phyloP scores from a whole-genome alignment of 2,888 invertebrate genomes.

The Theodoxus fluviatilis region DNA sequence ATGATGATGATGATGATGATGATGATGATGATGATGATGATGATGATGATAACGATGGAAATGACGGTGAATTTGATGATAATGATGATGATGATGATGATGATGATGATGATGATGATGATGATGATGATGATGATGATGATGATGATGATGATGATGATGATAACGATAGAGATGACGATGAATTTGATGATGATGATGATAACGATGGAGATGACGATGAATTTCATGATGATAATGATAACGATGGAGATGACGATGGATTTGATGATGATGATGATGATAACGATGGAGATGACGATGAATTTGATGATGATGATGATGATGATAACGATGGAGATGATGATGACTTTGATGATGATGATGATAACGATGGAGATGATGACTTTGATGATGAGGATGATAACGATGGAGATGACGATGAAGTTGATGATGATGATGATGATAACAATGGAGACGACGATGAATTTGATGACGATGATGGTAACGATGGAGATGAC shows the following conservation, averaged over 20 bases:
- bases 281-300: neutral
- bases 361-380: neutral
- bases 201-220: neutral
- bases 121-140: slow-evolving; percentile 2
- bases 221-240: neutral
- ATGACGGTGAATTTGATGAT: neutral
- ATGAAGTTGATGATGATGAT: neutral
- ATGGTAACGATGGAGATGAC: neutral
- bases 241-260: neutral
- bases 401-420: neutral
- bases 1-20: too few species aligned
- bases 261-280: neutral
- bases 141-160: slow-evolving; percentile 2
- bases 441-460: neutral
- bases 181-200: neutral
- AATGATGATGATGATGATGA: slow-evolving; percentile 2
- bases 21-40: too few species aligned
- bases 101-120: slow-evolving; percentile 2
- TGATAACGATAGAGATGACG: neutral
- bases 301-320: neutral
- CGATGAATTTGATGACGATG: neutral
- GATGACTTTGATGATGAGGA: neutral
- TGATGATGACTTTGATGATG: neutral
- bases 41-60: too few species aligned
- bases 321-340: neutral